Evolutionary conservation across 2,113 vertebrate species (phyloP).

Genomic region (Scophthalmus maximus): DNA sequence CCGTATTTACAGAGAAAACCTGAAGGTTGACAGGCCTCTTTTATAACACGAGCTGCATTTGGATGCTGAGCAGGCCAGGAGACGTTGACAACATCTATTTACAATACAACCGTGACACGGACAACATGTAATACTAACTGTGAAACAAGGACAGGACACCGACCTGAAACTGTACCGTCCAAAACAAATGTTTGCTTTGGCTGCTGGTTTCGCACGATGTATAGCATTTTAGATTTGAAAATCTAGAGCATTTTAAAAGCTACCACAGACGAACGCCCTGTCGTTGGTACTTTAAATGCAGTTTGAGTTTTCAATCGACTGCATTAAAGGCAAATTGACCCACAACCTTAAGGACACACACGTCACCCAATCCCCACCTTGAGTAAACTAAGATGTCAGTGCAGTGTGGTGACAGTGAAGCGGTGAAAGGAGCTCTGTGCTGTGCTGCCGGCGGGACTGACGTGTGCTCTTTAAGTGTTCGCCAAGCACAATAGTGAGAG

Average conservation of each 20-base stretch:
- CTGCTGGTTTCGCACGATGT: constrained; percentile 5
- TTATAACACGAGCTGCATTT: constrained; percentile 42
- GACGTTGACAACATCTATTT: constrained; percentile 73
- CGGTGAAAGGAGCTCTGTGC: constrained; percentile 75
- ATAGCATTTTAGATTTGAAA: neutral
- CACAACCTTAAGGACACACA: constrained; percentile 22
- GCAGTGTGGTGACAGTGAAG: constrained; percentile 61
- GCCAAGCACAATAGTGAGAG: constrained; percentile 80
- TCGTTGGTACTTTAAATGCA: neutral
- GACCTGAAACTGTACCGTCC: neutral
- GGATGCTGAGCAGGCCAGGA: constrained; percentile 44
- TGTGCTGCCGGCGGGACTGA: constrained; percentile 71
- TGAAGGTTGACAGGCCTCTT: constrained; percentile 64
- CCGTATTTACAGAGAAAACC: constrained; percentile 78
- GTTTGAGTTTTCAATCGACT: constrained; percentile 12
- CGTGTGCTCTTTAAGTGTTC: constrained; percentile 62
- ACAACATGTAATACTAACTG: constrained; percentile 27
- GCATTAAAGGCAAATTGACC: constrained; percentile 13
- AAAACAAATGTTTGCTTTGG: constrained; percentile 2
- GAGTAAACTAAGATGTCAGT: constrained; percentile 72
- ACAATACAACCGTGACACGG: constrained; percentile 54
- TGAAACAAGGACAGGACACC: constrained; percentile 43
- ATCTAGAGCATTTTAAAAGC: no score
- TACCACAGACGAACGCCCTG: neutral
- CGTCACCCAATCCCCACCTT: constrained; percentile 60